These are phyloP conservation scores for Dermochelys coriacea DNA, from an alignment of 2,797 vertebrate species.

Conservation along the genomic window DNA sequence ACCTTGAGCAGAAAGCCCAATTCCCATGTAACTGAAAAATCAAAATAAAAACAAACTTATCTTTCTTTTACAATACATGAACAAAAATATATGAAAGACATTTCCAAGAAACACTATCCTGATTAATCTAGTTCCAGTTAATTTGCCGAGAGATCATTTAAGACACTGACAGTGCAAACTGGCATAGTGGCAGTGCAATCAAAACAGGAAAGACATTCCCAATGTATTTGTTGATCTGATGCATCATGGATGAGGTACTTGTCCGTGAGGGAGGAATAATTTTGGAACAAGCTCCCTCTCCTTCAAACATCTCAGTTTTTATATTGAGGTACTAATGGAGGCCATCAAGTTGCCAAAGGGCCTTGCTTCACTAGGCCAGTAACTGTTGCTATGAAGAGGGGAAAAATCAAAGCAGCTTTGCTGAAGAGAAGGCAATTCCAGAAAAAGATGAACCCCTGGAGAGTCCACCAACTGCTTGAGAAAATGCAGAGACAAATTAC, in stretches of 20 bases:
- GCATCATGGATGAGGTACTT: background rate
- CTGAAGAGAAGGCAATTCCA: background rate
- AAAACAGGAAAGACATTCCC: background rate
- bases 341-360: background rate
- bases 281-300: background rate
- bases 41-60: slow-evolving; percentile 45
- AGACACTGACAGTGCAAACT: background rate
- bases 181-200: background rate
- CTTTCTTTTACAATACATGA: background rate
- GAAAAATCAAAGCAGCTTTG: background rate
- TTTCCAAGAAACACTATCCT: background rate
- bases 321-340: background rate
- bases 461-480: background rate
- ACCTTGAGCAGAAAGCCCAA: slow-evolving; percentile 98
- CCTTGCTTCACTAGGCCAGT: background rate
- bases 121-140: background rate
- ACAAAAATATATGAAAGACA: background rate
- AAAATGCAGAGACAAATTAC: background rate
- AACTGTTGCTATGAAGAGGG: background rate
- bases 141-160: background rate
- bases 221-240: background rate
- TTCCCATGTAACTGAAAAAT: slow-evolving; percentile 96
- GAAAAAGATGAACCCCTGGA: background rate
- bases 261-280: background rate
- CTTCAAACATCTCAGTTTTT: background rate